A percentile compares a stretch with the other conserved stretches of the same genome.
Conservation (phyloP, 1,140 invertebrate species). For the Drosophila kepulauana region DNA sequence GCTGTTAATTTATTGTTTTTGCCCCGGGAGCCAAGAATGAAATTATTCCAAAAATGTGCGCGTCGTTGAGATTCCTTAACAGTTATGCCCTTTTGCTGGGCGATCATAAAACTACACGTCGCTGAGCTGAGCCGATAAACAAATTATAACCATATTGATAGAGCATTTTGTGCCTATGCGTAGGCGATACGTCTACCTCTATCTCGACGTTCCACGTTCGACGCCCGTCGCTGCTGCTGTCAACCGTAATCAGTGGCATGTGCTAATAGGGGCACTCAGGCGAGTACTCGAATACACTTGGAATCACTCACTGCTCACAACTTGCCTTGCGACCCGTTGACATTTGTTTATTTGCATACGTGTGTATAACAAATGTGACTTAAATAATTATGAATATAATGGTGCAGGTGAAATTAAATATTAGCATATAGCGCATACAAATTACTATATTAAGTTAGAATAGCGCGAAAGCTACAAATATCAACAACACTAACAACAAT, state of each 20-base stretch:
- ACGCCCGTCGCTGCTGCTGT: slow-evolving; percentile 14
- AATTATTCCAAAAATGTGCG: slow-evolving; percentile 33
- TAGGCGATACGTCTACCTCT: slow-evolving; percentile 33
- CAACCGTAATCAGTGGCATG: slow-evolving; percentile 65
- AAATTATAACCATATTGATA: slow-evolving; percentile 30
- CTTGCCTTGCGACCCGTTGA: slow-evolving; percentile 21
- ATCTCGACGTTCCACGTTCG: neutral
- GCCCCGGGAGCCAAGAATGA: slow-evolving; percentile 29
- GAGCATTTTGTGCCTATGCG: slow-evolving; percentile 8
- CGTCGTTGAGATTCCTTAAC: slow-evolving; percentile 15
- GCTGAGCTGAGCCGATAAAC: slow-evolving; percentile 18
- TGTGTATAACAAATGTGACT: slow-evolving; percentile 71
- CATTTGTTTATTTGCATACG: slow-evolving; percentile 54
- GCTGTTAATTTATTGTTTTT: slow-evolving; percentile 49
- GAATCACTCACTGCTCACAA: neutral
- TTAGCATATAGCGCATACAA: slow-evolving; percentile 41
- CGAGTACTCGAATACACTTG: slow-evolving; percentile 28
- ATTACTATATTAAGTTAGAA: slow-evolving; percentile 71
- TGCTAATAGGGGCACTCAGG: slow-evolving; percentile 66
- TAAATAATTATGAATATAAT: slow-evolving; percentile 72
- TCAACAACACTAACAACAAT: slow-evolving; percentile 34
- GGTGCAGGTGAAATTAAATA: slow-evolving; percentile 61
- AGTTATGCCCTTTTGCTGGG: slow-evolving; percentile 33
- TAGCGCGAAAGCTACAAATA: slow-evolving; percentile 16
- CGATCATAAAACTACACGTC: slow-evolving; percentile 3